Evolutionary conservation across 2,797 vertebrate species (phyloP).

Genomic region (Euthynnus affinis): DNA sequence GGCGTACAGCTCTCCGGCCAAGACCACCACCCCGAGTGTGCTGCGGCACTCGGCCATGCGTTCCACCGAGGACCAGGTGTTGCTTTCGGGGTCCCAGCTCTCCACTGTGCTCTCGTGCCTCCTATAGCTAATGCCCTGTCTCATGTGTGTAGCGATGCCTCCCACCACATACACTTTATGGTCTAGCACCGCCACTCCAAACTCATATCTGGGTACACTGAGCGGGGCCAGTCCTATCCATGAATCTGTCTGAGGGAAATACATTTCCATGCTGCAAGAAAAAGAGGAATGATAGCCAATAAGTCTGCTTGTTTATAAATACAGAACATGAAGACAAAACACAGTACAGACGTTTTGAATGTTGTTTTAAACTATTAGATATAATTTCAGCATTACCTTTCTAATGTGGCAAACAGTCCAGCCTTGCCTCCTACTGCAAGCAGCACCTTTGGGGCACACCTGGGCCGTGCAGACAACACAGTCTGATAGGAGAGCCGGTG

Average conservation of each 20-base stretch:
- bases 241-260: slow-evolving; percentile 97
- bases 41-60: slow-evolving; percentile 96
- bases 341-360: not conserved
- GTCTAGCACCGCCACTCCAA: slow-evolving; percentile 95
- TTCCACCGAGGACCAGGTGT: slow-evolving; percentile 94
- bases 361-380: not conserved
- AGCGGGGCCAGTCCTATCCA: slow-evolving; percentile 98
- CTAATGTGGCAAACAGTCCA: slow-evolving; percentile 95
- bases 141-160: slow-evolving; percentile 95
- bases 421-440: slow-evolving; percentile 98
- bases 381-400: slow-evolving; percentile 86
- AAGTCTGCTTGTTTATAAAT: not conserved
- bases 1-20: slow-evolving; percentile 96
- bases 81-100: slow-evolving; percentile 97
- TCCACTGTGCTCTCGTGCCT: slow-evolving; percentile 97
- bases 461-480: slow-evolving; percentile 92
- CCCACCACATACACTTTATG: slow-evolving; percentile 97
- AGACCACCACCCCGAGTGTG: slow-evolving; percentile 93
- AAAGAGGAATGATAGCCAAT: not conserved
- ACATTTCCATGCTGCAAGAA: slow-evolving; percentile 95
- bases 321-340: not conserved
- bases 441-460: slow-evolving; percentile 97
- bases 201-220: slow-evolving; percentile 95
- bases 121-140: slow-evolving; percentile 93
- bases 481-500: slow-evolving; percentile 97